Conservation (phyloP, 1,140 invertebrate species). For the Dendrolimus punctatus region DNA sequence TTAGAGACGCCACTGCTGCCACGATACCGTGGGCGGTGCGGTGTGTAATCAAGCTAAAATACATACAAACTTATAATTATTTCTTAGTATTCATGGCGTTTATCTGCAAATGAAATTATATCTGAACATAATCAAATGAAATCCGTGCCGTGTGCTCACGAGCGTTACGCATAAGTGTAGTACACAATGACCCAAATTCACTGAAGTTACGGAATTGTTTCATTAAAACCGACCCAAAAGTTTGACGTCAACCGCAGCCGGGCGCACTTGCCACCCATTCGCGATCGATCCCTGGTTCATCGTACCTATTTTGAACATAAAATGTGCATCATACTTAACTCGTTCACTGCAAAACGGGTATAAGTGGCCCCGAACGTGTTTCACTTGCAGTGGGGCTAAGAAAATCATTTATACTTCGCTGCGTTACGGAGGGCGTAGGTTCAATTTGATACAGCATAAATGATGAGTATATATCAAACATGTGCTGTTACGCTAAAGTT, state of each 20-base stretch:
- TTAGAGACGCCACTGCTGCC: too few species aligned
- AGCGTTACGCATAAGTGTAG: slow-evolving; percentile 27
- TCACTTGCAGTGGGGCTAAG: too few species aligned
- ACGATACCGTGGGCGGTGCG: too few species aligned
- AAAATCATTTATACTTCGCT: too few species aligned
- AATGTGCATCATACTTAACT: slow-evolving; percentile 15
- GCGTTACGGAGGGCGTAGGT: too few species aligned
- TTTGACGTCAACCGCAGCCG: slow-evolving; percentile 30
- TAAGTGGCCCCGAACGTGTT: slow-evolving; percentile 4
- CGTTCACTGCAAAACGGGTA: slow-evolving; percentile 19
- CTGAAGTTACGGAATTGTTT: slow-evolving; percentile 42
- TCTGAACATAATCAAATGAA: slow-evolving; percentile 17
- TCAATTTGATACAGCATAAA: too few species aligned
- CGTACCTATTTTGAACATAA: slow-evolving; percentile 22
- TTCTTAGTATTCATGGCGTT: slow-evolving; percentile 10
- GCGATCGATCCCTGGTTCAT: slow-evolving; percentile 43
- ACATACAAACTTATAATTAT: too few species aligned
- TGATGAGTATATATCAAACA: too few species aligned
- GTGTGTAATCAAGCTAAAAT: too few species aligned
- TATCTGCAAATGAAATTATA: slow-evolving; percentile 13
- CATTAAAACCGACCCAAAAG: slow-evolving; percentile 51
- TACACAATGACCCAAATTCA: slow-evolving; percentile 45
- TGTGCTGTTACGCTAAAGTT: too few species aligned
- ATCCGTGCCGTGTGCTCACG: slow-evolving; percentile 12
- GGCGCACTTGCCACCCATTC: slow-evolving; percentile 16